Evolutionary conservation across 2,888 invertebrate species (phyloP).

Genomic region (Iselma pallidipennis): DNA sequence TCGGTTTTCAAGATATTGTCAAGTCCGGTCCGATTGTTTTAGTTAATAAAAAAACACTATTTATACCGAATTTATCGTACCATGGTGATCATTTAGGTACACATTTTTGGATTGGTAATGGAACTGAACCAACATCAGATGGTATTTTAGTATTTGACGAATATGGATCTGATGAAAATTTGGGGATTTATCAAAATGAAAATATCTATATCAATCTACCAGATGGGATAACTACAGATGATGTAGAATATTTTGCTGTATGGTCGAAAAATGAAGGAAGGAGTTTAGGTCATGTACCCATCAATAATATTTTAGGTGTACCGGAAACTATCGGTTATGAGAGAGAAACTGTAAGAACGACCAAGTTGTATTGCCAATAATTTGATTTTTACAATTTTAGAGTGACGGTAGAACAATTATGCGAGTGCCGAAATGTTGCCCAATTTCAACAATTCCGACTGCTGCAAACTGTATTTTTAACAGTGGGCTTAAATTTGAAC

Average conservation of each 20-base stretch:
- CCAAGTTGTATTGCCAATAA: neutral
- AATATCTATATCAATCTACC: constrained; percentile 39
- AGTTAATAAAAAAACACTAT: constrained; percentile 38
- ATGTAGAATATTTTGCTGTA: constrained; percentile 39
- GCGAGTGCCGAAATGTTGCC: constrained; percentile 41
- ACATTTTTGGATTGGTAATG: constrained; percentile 39
- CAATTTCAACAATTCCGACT: constrained; percentile 20
- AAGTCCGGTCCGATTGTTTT: constrained; percentile 38
- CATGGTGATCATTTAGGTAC: constrained; percentile 27
- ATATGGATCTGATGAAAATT: constrained; percentile 21
- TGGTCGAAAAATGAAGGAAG: constrained; percentile 29
- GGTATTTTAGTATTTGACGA: constrained; percentile 30
- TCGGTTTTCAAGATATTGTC: constrained; percentile 20
- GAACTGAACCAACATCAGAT: constrained; percentile 20
- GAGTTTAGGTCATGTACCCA: constrained; percentile 27
- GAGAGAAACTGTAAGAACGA: neutral
- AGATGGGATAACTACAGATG: constrained; percentile 25
- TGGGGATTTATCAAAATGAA: constrained; percentile 29
- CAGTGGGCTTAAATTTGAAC: constrained; percentile 16
- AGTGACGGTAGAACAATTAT: constrained; percentile 29
- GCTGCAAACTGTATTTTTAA: constrained; percentile 20
- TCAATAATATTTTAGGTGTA: constrained; percentile 15
- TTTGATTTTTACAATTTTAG: constrained; percentile 15
- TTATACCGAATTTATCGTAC: constrained; percentile 37
- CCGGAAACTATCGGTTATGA: constrained; percentile 6